These are phyloP conservation scores for Zhengitettix transpicula DNA, from an alignment of 2,888 invertebrate genomes.

Conservation along the genomic window DNA sequence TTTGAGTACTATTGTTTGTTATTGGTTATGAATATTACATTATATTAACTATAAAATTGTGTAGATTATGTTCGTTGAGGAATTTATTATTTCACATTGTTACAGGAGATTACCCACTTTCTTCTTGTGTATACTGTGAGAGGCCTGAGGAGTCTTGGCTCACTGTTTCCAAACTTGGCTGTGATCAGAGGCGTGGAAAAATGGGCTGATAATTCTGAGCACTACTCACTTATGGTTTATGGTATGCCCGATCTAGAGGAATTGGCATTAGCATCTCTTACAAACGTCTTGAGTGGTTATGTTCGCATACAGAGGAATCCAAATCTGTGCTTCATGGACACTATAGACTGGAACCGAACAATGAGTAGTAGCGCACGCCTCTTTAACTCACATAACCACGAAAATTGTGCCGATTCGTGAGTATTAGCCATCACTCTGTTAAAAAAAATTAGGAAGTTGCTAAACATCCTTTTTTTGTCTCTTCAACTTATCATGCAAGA, in stretches of 20 bases:
- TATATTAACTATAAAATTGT: too few relatives aligned
- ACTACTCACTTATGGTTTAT: constrained; percentile 75
- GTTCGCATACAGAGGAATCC: constrained; percentile 85
- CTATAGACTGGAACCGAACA: constrained; percentile 62
- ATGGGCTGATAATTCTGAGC: constrained; percentile 33
- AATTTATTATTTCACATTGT: not conserved
- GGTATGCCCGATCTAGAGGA: constrained; percentile 54
- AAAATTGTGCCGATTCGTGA: too few relatives aligned
- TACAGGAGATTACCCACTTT: constrained; percentile 77
- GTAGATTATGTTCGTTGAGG: too few relatives aligned
- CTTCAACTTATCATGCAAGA: too few relatives aligned
- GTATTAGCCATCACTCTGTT: too few relatives aligned
- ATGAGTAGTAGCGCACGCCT: too few relatives aligned
- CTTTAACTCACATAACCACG: too few relatives aligned
- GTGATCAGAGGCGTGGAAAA: constrained; percentile 78
- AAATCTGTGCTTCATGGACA: constrained; percentile 72
- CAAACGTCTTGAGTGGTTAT: constrained; percentile 64
- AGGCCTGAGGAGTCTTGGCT: constrained; percentile 60
- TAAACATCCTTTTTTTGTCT: too few relatives aligned
- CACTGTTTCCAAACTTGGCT: constrained; percentile 81
- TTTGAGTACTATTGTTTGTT: too few relatives aligned
- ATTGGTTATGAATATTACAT: too few relatives aligned
- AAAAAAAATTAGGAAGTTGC: too few relatives aligned
- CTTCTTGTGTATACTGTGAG: constrained; percentile 64
- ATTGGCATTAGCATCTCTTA: constrained; percentile 64